Evolutionary conservation across 1,140 invertebrate species (phyloP).

Genomic region (Drosophila sucinea): DNA sequence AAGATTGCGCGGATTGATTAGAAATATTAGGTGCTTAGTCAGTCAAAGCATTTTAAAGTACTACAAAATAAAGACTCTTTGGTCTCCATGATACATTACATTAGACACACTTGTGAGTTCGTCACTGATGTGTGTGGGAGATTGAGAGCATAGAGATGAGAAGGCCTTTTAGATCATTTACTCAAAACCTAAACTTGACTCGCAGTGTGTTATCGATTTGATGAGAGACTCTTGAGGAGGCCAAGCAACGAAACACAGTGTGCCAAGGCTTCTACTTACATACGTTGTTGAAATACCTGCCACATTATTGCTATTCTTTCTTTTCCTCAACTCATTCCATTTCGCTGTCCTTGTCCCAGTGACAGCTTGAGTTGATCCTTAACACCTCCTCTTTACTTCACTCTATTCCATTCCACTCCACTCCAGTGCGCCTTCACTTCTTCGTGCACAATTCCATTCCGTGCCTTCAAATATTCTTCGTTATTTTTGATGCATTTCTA

Average conservation of each 20-base stretch:
- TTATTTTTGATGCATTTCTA: slow-evolving; percentile 79
- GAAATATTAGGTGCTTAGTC: too few species aligned
- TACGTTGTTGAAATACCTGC: too few species aligned
- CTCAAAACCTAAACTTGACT: too few species aligned
- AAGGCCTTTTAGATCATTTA: too few species aligned
- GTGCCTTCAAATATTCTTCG: slow-evolving; percentile 71
- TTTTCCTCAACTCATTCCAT: not conserved
- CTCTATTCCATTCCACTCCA: not conserved
- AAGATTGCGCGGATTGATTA: too few species aligned
- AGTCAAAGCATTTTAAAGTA: too few species aligned
- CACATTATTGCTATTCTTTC: not conserved
- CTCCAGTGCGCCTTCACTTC: not conserved
- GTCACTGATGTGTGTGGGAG: too few species aligned
- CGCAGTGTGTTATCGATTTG: too few species aligned
- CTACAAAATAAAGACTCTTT: not conserved
- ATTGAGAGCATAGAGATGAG: too few species aligned
- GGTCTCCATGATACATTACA: not conserved
- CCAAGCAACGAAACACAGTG: slow-evolving; percentile 22
- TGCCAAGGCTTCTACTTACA: slow-evolving; percentile 33
- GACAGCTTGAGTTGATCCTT: slow-evolving; percentile 18
- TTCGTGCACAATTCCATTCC: slow-evolving; percentile 36
- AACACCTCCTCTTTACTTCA: not conserved
- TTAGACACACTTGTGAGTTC: not conserved
- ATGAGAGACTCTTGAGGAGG: too few species aligned
- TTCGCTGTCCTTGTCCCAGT: slow-evolving; percentile 31